Percentiles rank a stretch among this genome's conserved stretches.
phyloP scores from a whole-genome alignment of 2,797 vertebrate genomes.

The Cynopterus sphinx region DNA sequence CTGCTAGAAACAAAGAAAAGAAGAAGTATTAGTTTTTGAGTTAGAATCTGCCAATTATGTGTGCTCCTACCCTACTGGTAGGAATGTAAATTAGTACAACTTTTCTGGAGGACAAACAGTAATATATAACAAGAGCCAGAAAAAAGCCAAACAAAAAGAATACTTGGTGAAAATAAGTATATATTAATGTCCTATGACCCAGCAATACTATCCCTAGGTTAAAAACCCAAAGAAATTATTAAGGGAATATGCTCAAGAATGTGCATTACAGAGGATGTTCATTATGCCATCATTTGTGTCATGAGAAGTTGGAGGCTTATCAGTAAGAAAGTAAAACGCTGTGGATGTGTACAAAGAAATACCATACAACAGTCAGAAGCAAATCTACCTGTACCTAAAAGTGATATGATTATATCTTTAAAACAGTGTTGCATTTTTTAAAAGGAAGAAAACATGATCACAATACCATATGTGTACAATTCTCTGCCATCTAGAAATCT shows the following conservation, averaged over 20 bases:
- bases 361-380: not conserved
- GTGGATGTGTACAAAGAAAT: not conserved
- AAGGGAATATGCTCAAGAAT: not conserved
- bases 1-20: slow-evolving; percentile 75
- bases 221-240: not conserved
- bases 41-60: not conserved
- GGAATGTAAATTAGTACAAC: not conserved
- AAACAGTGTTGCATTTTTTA: not conserved
- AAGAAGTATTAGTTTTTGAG: not conserved
- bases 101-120: slow-evolving; percentile 31
- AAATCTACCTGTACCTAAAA: slow-evolving; percentile 15
- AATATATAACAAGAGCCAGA: not conserved
- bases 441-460: not conserved
- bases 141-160: not conserved
- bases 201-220: not conserved
- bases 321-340: slow-evolving; percentile 23
- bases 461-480: not conserved
- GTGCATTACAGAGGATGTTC: not conserved
- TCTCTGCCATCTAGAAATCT: slow-evolving; percentile 39
- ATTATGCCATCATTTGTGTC: not conserved
- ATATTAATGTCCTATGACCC: not conserved
- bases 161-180: slow-evolving; percentile 1
- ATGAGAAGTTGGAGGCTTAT: not conserved
- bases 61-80: not conserved
- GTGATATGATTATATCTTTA: not conserved